Base-by-base conservation (phyloP, 2,113 vertebrate genomes). In the Struthio camelus region DNA sequence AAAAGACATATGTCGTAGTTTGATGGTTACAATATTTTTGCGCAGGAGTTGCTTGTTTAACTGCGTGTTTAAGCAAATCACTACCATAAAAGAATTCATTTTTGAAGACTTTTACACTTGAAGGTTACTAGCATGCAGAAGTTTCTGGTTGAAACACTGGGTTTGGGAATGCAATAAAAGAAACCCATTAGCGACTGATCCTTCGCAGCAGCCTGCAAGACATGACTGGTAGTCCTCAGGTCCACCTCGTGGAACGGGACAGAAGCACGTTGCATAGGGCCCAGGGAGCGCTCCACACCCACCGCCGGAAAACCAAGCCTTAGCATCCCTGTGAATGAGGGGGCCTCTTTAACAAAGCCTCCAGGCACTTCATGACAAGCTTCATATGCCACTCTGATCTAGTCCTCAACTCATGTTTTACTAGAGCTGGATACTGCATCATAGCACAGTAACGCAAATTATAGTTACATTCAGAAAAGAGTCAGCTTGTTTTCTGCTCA, bases 1-100 rank as follows among this genome's bases (percentile, higher is more conserved):
- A 91, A 72, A 92, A 96, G 80, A 90, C n/a, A 6, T 80, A 80
- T 8, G n/a, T n/a, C n/a, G n/a, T n/a, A n/a, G n/a, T n/a, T n/a
- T n/a, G n/a, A n/a, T n/a, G n/a, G n/a, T n/a, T n/a, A n/a, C n/a
- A n/a, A n/a, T n/a, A n/a, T n/a, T n/a, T n/a, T n/a, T n/a, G n/a
- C n/a, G n/a, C n/a, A n/a, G n/a, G n/a, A n/a, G n/a, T n/a, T n/a
- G n/a, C n/a, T n/a, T n/a, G n/a, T 44, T 11, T 11, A 34, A 71
- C 28, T 34, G 14, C 0, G 1, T 2, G 4, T 66, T 81, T 38
- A 34, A 85, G 38, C 40, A 66, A 42, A 77, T 61, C 30, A 22
- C 16, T 15, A 2, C 10, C 18, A n/a, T 2, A n/a, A 46, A 86
- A n/a, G 12, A 50, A 50, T 36, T 73, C 24, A 8, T 13, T 64